Percentiles rank a stretch among this genome's conserved stretches.
phyloP scores from a whole-genome alignment of 2,797 vertebrate species.

The Neomorphus geoffroyi region DNA sequence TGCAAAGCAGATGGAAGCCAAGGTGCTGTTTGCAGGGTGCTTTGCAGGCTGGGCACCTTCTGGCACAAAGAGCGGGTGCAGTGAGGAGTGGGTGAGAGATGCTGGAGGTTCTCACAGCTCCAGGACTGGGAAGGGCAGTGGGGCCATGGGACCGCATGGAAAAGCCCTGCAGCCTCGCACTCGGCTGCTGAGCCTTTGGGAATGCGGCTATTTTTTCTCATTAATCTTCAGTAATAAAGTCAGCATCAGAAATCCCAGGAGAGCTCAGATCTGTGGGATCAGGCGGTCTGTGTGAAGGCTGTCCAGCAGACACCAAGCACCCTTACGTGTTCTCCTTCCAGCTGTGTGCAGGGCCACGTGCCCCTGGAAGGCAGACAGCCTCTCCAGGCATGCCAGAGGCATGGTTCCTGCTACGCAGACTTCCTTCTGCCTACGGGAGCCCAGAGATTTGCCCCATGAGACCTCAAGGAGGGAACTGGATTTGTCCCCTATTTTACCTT shows the following conservation, averaged over 20 bases:
- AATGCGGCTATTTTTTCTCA: background rate
- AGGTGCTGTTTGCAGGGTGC: background rate
- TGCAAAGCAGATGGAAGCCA: background rate
- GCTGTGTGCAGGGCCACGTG: rapidly evolving
- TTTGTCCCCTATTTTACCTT: background rate
- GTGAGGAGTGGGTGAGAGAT: background rate
- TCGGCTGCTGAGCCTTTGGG: background rate
- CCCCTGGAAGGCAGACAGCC: background rate
- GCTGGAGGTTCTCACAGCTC: rapidly evolving
- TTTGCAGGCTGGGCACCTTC: background rate
- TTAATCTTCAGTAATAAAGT: background rate
- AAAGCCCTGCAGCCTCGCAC: rapidly evolving
- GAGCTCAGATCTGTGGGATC: background rate
- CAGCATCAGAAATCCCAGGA: rapidly evolving
- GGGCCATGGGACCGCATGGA: background rate
- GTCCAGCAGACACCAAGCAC: background rate
- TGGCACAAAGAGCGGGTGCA: rapidly evolving
- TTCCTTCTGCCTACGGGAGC: background rate
- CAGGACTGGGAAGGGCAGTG: rapidly evolving
- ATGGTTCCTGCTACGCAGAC: background rate
- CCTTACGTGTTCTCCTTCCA: background rate
- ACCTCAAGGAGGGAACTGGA: rapidly evolving
- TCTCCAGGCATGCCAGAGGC: rapidly evolving
- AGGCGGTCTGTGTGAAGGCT: background rate
- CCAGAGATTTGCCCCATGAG: background rate